phyloP scores from a whole-genome alignment of 1,140 invertebrate genomes.

The Drosophila melanica region DNA sequence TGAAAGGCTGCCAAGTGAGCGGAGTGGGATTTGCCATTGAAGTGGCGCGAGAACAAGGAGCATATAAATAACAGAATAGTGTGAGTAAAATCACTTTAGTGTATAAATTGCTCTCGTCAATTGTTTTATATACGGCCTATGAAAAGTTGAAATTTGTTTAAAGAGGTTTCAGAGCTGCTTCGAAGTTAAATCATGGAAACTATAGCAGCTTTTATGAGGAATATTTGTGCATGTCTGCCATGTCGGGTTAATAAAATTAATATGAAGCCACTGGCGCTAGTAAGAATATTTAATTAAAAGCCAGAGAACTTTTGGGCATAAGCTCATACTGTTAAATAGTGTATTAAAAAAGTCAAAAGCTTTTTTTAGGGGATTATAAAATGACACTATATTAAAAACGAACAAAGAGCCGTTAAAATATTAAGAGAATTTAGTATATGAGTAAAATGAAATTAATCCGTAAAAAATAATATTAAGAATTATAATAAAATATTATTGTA shows the following conservation, averaged over 20 bases:
- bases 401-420: no score
- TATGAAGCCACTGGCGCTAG: not conserved
- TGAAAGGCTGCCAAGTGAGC: constrained; percentile 53
- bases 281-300: not conserved
- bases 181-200: not conserved
- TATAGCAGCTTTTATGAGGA: not conserved
- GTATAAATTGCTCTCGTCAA: constrained; percentile 4
- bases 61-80: constrained; percentile 13
- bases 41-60: not conserved
- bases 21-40: constrained; percentile 10
- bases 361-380: not conserved
- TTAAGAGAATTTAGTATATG: no score
- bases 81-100: constrained; percentile 33
- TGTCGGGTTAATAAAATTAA: not conserved
- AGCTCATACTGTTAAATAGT: not conserved
- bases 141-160: not conserved
- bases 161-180: not conserved
- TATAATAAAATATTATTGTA: no score
- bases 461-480: no score
- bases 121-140: not conserved
- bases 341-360: not conserved
- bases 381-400: not conserved
- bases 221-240: not conserved
- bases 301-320: not conserved
- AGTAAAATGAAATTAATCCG: no score